Base-by-base conservation (phyloP, 2,888 invertebrate species). In the Tricholauxania praeusta region DNA sequence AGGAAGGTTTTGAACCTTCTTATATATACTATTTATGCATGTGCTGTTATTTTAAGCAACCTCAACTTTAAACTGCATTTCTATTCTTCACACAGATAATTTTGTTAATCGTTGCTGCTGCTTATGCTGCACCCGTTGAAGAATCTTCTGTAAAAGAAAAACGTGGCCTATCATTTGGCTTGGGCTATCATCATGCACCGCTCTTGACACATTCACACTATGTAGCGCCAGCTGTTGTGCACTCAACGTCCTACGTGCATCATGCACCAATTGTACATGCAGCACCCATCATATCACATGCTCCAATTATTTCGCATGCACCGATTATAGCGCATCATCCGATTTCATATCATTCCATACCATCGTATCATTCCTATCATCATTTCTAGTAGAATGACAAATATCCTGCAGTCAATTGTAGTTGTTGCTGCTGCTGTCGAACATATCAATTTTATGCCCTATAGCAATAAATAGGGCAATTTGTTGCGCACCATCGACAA, bases 121-220 rank as follows among this genome's bases (percentile, higher is more conserved):
- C 66, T 28, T 80, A 80, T 49, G 68, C 82, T 75, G 83, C 83
- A 69, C 86, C 86, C 55, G 83, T 85, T 49, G 74, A 75, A 5
- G 81, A 78, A 0, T 80, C 83, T 67, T 67, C 82, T 1, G 76
- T 75, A 10, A 85, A 85, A 79, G 73, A 79, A 5, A 85, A 85
- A 73, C 84, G 85, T 14, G 85, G 85, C 28, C 73, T 85, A 49
- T 67, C 81, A 0, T 73, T 86, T 12, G 84, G 86, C 0, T 65
- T 85, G 5, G 86, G 85, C 17, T 81, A 83, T 51, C 79, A 81
- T 68, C 85, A 85, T 71, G 80, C 84, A 17, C 85, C 86, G 7
- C 10, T 80, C 1, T 51, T 86, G 12, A 78, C 85, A 52, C 82
- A 83, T 47, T 81, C 85, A 14, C 82, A 78, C 62, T 81, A 80